Percentiles rank a stretch among this genome's conserved stretches.
These are phyloP conservation scores for Allacma fusca DNA, from an alignment of 2,888 invertebrate genomes.

Conservation along the genomic window DNA sequence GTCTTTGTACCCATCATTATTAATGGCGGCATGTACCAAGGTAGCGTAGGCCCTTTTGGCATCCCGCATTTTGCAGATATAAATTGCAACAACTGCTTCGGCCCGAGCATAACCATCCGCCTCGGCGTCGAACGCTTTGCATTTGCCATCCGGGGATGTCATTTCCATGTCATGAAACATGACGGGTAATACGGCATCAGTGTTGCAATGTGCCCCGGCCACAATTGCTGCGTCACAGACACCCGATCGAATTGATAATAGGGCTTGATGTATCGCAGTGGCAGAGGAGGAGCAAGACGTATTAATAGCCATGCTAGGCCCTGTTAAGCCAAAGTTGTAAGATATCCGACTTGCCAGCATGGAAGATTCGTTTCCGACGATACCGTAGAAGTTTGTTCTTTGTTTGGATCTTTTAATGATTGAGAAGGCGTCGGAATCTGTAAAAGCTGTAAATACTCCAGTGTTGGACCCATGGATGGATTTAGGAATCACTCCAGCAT, in stretches of 20 bases:
- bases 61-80: constrained; percentile 78
- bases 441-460: too few relatives aligned
- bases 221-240: too few relatives aligned
- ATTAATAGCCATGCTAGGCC: too few relatives aligned
- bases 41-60: constrained; percentile 86
- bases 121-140: constrained; percentile 69
- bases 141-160: background rate
- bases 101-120: constrained; percentile 90
- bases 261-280: too few relatives aligned
- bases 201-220: constrained; percentile 71
- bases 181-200: background rate
- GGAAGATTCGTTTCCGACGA: too few relatives aligned
- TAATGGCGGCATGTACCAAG: constrained; percentile 84
- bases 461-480: too few relatives aligned
- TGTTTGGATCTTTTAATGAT: background rate
- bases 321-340: too few relatives aligned
- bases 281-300: too few relatives aligned
- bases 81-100: constrained; percentile 83
- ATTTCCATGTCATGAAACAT: background rate
- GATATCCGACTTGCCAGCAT: too few relatives aligned
- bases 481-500: too few relatives aligned
- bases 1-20: constrained; percentile 86
- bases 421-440: too few relatives aligned
- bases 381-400: constrained; percentile 47
- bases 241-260: too few relatives aligned